Evolutionary conservation across 2,888 invertebrate species (phyloP).

Genomic region (Drosophila barbarae): DNA sequence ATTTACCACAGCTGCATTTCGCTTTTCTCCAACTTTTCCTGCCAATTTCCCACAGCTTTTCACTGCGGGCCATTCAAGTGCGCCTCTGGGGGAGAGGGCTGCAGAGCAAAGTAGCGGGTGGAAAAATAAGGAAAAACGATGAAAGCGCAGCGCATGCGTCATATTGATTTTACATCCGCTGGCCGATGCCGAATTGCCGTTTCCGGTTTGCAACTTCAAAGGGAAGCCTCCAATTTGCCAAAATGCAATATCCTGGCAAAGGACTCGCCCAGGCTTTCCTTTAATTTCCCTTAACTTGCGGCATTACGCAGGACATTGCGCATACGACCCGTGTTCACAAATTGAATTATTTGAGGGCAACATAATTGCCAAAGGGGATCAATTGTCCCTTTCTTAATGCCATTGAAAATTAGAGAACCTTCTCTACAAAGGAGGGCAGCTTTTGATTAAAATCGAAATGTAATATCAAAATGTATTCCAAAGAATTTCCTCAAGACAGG

Average conservation of each 20-base stretch:
- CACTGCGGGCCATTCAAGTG: background rate
- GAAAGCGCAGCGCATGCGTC: conserved; percentile 65
- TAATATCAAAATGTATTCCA: background rate
- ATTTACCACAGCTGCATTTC: conserved; percentile 34
- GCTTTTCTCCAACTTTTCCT: conserved; percentile 34
- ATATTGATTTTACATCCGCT: conserved; percentile 66
- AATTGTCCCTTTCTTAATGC: background rate
- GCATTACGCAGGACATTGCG: conserved; percentile 14
- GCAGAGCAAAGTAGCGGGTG: conserved; percentile 7
- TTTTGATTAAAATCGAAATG: background rate
- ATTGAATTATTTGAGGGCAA: conserved; percentile 20
- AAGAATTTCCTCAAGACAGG: background rate
- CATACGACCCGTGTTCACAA: conserved; percentile 14
- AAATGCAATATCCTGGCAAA: conserved; percentile 36
- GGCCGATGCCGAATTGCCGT: conserved; percentile 42
- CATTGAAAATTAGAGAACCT: conserved; percentile 23
- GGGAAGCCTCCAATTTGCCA: conserved; percentile 67
- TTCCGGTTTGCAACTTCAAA: conserved; percentile 63
- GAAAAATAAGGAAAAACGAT: conserved; percentile 2
- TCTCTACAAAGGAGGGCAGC: background rate
- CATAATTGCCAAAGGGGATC: conserved; percentile 19
- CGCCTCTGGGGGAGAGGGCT: background rate
- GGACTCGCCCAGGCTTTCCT: conserved; percentile 4
- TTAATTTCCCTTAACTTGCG: conserved; percentile 17
- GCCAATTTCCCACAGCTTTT: conserved; percentile 32